Evolutionary conservation across 2,113 vertebrate species (phyloP), one percentile per base, ranked within the genome.

Genomic region (Ailuropoda melanoleuca): DNA sequence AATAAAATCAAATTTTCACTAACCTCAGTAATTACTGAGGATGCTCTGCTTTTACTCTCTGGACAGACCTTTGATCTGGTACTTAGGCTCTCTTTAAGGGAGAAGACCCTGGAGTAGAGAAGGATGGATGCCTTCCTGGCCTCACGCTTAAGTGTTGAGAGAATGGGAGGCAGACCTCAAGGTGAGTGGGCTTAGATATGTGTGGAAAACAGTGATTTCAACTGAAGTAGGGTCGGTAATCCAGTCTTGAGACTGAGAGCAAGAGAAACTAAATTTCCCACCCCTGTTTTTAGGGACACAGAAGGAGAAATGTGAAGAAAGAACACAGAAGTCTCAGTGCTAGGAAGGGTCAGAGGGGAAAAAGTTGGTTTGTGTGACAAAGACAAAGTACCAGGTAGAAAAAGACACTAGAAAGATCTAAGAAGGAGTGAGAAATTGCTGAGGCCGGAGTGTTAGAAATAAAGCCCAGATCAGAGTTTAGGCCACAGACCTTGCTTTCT

Each of bases 1-100:
- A 81, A 93, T 78, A 90, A 95, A 93, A 90, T 95, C 2, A 21
- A 93, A 95, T 70, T 90, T 53, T 78, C 90, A 77, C 9, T 90
- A 90, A 75, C 4, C 14, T 83, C 4, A 11, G 17, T 82, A 64
- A 70, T 78, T 87, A 62, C 48, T 81, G 29, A 90, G 75, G 43
- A 72, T 89, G 34, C 34, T 95, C 72, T 97, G 31, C 53, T 87
- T 94, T 95, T 81, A 39, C 55, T 94, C 26, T 86, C 88, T 64
- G 43, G n/a, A 94, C 29, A 94, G 39, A 55, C 14, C 56, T 70
- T 90, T 81, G n/a, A 62, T 93, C 68, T 94, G n/a, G 11, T 18
- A 68, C 26, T 83, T n/a, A 72, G 0, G 3, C 17, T 85, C 8
- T 95, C 23, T 81, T 26, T 90, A 6, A 66, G 31, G 14, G 10